Evolutionary conservation across 1,140 invertebrate species (phyloP).

Genomic region (Orussus abietinus): DNA sequence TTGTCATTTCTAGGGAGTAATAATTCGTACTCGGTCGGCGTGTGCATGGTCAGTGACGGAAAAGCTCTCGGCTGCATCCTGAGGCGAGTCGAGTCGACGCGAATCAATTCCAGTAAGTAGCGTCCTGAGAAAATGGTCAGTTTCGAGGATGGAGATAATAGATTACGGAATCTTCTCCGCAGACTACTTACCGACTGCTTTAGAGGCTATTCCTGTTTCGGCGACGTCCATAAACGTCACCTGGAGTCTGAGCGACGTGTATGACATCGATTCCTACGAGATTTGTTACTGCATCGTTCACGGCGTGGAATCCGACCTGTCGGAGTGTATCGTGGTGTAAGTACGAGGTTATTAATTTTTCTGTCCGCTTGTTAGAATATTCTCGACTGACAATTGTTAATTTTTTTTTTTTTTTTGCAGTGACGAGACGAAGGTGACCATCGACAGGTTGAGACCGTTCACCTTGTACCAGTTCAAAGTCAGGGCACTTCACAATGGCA

Average conservation of each 20-base stretch:
- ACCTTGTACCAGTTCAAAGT: constrained; percentile 63
- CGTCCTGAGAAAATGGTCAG: not conserved
- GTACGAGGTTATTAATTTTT: constrained; percentile 12
- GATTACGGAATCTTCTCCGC: constrained; percentile 12
- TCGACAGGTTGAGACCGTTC: constrained; percentile 58
- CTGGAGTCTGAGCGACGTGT: constrained; percentile 43
- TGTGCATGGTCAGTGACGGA: constrained; percentile 38
- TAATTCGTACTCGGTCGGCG: constrained; percentile 48
- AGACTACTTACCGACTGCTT: constrained; percentile 41
- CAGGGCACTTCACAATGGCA: constrained; percentile 42
- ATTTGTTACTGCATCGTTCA: constrained; percentile 53
- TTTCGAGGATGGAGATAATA: constrained; percentile 3
- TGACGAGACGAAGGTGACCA: constrained; percentile 45
- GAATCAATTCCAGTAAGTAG: constrained; percentile 21
- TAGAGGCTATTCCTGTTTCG: constrained; percentile 53
- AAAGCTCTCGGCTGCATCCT: constrained; percentile 33
- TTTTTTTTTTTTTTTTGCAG: constrained; percentile 36
- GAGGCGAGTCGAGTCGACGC: constrained; percentile 31
- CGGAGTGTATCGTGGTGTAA: constrained; percentile 34
- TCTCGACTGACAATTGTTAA: constrained; percentile 1
- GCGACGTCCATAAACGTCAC: constrained; percentile 51
- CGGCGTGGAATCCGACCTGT: constrained; percentile 21
- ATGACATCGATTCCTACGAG: constrained; percentile 45
- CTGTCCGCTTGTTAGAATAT: constrained; percentile 9
- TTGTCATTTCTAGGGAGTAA: constrained; percentile 31